Evolutionary conservation across 2,797 vertebrate genomes (phyloP).

Genomic region (Setipinna tenuifilis): DNA sequence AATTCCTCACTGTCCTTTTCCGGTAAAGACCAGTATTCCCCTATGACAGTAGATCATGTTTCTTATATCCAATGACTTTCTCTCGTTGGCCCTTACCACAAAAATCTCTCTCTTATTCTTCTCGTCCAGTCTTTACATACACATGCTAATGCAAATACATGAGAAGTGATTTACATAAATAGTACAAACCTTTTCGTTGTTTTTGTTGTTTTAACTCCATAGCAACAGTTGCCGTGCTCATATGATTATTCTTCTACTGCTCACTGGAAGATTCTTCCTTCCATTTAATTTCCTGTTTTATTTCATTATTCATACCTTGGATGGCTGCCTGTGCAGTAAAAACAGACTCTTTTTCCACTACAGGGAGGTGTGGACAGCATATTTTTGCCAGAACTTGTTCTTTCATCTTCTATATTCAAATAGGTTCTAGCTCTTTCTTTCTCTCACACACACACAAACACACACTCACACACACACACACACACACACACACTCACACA

Average conservation of each 20-base stretch:
- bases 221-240: background rate
- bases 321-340: background rate
- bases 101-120: background rate
- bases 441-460: background rate
- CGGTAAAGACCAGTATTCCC: conserved; percentile 28
- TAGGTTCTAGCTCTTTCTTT: background rate
- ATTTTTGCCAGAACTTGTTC: background rate
- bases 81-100: conserved; percentile 9
- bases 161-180: background rate
- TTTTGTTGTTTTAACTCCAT: background rate
- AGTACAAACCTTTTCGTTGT: background rate
- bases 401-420: background rate
- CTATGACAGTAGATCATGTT: conserved; percentile 44
- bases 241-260: background rate
- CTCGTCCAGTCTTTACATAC: background rate
- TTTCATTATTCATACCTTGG: background rate
- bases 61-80: conserved; percentile 33
- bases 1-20: conserved; percentile 49
- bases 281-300: conserved; percentile 12
- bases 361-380: background rate
- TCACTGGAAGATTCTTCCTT: background rate
- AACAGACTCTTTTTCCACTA: background rate
- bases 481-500: background rate
- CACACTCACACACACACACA: conserved; percentile 14
- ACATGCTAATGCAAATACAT: background rate